phyloP scores from a whole-genome alignment of 2,888 invertebrate species.

The Opisthograptis luteolata region DNA sequence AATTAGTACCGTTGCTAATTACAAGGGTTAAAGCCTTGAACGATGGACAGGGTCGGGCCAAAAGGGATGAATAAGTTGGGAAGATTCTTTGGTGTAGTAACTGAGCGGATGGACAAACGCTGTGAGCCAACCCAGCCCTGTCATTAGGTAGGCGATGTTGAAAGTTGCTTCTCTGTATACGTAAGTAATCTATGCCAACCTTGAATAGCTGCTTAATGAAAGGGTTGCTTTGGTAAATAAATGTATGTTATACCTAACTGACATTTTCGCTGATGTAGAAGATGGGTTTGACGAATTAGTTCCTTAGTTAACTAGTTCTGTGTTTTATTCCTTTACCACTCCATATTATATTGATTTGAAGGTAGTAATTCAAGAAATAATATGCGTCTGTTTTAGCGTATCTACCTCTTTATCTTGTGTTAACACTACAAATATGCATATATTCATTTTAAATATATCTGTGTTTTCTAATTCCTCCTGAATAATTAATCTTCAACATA shows the following conservation, averaged over 20 bases:
- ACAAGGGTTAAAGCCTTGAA: constrained; percentile 64
- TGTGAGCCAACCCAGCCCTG: constrained; percentile 49
- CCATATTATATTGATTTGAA: no score
- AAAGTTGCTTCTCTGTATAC: constrained; percentile 48
- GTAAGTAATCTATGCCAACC: constrained; percentile 44
- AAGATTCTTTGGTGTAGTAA: constrained; percentile 65
- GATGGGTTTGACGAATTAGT: neutral
- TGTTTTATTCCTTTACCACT: no score
- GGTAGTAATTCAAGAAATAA: no score
- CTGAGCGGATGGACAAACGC: constrained; percentile 53
- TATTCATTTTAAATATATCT: no score
- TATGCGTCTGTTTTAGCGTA: no score
- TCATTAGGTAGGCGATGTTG: constrained; percentile 71
- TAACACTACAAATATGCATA: no score
- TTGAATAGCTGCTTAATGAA: constrained; percentile 65
- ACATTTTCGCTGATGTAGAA: constrained; percentile 16
- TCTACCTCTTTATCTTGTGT: no score
- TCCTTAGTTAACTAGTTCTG: no score
- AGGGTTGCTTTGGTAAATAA: constrained; percentile 55
- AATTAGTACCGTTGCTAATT: constrained; percentile 67
- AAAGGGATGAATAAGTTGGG: constrained; percentile 72
- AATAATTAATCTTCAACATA: neutral
- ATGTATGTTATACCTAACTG: constrained; percentile 25
- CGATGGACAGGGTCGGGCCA: constrained; percentile 51
- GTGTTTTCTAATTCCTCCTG: no score